phyloP scores from a whole-genome alignment of 2,113 vertebrate species.

The Megaceryle maxima region DNA sequence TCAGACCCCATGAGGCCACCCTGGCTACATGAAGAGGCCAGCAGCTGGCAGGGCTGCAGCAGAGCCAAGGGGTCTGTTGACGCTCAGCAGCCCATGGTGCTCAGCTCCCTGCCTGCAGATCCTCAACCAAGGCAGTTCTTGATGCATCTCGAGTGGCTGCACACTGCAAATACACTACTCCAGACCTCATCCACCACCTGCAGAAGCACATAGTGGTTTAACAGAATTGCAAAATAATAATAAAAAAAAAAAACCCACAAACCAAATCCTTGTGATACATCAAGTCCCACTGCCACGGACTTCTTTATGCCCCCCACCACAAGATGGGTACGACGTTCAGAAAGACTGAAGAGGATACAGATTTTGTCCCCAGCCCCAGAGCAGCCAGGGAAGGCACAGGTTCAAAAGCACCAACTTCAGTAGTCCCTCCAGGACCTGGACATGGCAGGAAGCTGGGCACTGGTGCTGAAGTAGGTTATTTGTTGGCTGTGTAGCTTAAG shows the following conservation, averaged over 20 bases:
- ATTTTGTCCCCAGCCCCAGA: neutral
- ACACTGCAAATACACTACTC: neutral
- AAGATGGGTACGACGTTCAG: neutral
- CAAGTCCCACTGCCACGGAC: neutral
- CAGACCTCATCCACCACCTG: neutral
- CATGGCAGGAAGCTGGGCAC: fast-evolving
- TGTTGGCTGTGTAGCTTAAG: neutral
- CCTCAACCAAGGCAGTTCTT: neutral
- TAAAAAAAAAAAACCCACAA: neutral
- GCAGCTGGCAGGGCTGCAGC: neutral
- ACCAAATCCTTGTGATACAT: neutral
- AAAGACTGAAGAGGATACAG: fast-evolving
- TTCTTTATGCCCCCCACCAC: neutral
- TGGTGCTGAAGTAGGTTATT: neutral
- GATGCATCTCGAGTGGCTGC: neutral
- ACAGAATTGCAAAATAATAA: neutral
- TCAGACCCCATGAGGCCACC: neutral
- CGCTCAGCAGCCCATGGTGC: neutral
- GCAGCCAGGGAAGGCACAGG: neutral
- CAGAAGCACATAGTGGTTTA: neutral
- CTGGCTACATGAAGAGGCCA: fast-evolving
- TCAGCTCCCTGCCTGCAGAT: neutral
- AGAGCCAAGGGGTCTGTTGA: neutral
- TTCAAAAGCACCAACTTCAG: neutral
- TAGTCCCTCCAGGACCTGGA: neutral